Evolutionary conservation across 2,888 invertebrate species (phyloP).

Genomic region (Timema podura): DNA sequence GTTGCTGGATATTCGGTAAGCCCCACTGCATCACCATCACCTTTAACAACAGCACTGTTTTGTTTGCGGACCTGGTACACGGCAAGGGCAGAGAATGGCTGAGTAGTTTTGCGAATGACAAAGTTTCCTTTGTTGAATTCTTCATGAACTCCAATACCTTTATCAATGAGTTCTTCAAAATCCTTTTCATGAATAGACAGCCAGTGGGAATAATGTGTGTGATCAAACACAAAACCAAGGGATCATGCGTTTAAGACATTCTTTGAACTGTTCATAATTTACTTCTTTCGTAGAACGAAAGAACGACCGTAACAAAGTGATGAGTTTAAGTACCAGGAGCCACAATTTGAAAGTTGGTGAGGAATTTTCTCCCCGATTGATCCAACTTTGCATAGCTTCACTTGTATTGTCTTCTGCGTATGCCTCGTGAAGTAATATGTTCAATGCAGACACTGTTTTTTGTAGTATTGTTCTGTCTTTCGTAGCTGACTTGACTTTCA

Average conservation of each 20-base stretch:
- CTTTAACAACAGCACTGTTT: neutral
- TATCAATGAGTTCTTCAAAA: neutral
- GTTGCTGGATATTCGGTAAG: neutral
- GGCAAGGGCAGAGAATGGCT: neutral
- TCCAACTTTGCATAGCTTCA: neutral
- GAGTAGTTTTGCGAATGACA: slow-evolving; percentile 1
- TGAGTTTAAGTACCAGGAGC: neutral
- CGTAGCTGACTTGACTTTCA: neutral
- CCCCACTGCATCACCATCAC: neutral
- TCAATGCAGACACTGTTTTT: neutral
- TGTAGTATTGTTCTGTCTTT: neutral
- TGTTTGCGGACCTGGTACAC: neutral
- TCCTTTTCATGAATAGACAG: slow-evolving; percentile 5
- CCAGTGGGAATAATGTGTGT: neutral
- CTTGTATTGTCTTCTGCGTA: neutral
- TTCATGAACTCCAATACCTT: neutral
- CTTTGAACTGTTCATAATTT: neutral
- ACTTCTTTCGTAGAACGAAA: neutral
- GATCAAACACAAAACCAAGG: slow-evolving; percentile 1
- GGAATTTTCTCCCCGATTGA: neutral
- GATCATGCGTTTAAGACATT: neutral
- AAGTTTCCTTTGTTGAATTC: slow-evolving; percentile 7
- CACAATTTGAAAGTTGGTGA: slow-evolving; percentile 4
- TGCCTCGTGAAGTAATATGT: slow-evolving; percentile 7
- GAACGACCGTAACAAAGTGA: neutral